Evolutionary conservation across 2,797 vertebrate species (phyloP), one percentile per base, ranked within the genome.

Genomic region (Anguilla anguilla): DNA sequence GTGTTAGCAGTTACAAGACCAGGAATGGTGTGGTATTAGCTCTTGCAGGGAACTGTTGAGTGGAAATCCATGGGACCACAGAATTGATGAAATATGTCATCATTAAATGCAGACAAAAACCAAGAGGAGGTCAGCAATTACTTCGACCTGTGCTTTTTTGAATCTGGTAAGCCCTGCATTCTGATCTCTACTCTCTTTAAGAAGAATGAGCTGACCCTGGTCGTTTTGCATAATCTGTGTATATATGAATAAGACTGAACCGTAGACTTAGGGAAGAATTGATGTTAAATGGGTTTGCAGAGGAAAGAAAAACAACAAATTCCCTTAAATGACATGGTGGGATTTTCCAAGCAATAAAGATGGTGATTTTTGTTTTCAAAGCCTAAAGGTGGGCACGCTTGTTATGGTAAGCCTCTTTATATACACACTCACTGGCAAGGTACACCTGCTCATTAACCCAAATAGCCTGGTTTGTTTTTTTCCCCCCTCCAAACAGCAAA

Each of bases 281-380:
- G 22, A 51, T 51, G 46, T 49, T n/a, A 82, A 49, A 51, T n/a
- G 6, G 43, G 43, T 51, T 51, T 82, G 79, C 79, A 49, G 22
- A 46, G 39, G 22, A 49, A 82, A 82, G 35, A 19, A 82, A 82
- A 46, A 25, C 79, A 82, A 82, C 19, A 82, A 51, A 51, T 82
- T 51, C 43, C 4, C 79, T 25, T 82, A 82, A 69, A 82, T 82
- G 2, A n/a, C 46, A 28, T 51, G 25, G 46, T n/a, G 79, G 10
- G 74, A 77, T 77, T 77, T 77, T 7, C 74, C 43, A 49, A 49
- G 79, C 43, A 82, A n/a, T 82, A 82, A 49, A 82, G 79, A 22
- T n/a, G 13, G 74, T 77, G 74, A 6, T 77, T 43, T 53, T 43
- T n/a, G 19, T 28, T 39, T 51, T 82, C 1, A 25, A 51, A 25